Base-by-base conservation (phyloP, 2,888 invertebrate genomes). In the Hydraecia micacea region DNA sequence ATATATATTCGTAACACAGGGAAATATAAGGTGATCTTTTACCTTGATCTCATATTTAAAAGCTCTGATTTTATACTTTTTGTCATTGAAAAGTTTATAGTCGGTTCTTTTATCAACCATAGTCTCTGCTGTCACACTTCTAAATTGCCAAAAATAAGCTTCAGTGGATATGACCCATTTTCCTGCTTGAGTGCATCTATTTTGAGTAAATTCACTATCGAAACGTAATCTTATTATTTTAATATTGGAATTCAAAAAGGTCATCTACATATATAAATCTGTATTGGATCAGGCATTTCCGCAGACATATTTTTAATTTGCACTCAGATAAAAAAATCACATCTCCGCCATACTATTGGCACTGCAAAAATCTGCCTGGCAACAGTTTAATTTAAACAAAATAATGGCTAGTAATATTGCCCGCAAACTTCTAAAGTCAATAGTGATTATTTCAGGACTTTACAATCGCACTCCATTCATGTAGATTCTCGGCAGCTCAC, bases 341-440 rank as follows among this genome's bases (percentile, higher is more conserved):
- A 46, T 71, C 15, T 21, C 18, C 7, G 39, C 62, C 18, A 62
- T 21, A 21, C n/a, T 49, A 39, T 42, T 39, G 9, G 15, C 39
- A 36, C 21, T 9, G n/a, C 32, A 25, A 73, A 78, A 60, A 28
- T 46, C 36, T 28, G n/a, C 42, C 18, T 63, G 36, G 42, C 28
- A 55, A 73, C 62, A 63, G 25, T 63, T 49, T 18, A 11, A 28
- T 1, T 32, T 49, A 58, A 73, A 39, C 3, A 39, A n/a, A n/a
- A n/a, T 39, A 60, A 69, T 49, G 15, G 39, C 28, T 32, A 71
- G 25, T 49, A 49, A 42, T 72, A 18, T 36, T 52, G 18, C 63
- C 81, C 52, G 62, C 52, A 63, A 25, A 13, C 42, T 28, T 52
- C 42, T 21, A 63, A 73, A 36, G 46, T 55, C 62, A 73, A 73